A percentile compares a stretch with the other conserved stretches of the same genome.
These are phyloP conservation scores for Drosophila robusta DNA, from an alignment of 2,888 invertebrate genomes.

Conservation along the genomic window DNA sequence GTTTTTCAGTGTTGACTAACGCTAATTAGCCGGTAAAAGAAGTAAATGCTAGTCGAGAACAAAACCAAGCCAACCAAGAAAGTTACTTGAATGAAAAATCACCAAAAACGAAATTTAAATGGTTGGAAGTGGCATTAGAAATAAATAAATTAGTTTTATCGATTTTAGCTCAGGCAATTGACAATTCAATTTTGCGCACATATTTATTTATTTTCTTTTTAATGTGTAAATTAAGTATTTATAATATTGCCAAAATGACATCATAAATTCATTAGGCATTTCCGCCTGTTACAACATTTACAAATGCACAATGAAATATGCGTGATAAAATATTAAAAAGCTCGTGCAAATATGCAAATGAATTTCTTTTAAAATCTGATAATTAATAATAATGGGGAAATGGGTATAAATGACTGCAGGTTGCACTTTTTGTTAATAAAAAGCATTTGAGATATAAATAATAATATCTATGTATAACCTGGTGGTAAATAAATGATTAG, in stretches of 20 bases:
- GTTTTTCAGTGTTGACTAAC: constrained; percentile 54
- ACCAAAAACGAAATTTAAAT: neutral
- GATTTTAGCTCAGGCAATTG: neutral
- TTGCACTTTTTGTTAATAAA: neutral
- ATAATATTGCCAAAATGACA: constrained; percentile 7
- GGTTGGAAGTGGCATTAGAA: neutral
- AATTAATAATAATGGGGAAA: constrained; percentile 21
- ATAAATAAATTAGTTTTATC: constrained; percentile 12
- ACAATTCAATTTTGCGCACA: neutral
- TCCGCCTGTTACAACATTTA: constrained; percentile 12
- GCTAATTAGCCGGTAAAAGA: constrained; percentile 38
- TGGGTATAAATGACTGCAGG: neutral
- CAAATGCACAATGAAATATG: constrained; percentile 19
- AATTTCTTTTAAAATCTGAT: constrained; percentile 26
- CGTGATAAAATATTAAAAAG: constrained; percentile 30
- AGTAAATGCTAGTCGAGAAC: neutral
- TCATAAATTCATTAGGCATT: constrained; percentile 35
- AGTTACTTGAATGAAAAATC: neutral
- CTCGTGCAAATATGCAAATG: constrained; percentile 30
- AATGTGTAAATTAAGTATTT: constrained; percentile 20
- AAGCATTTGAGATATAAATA: neutral
- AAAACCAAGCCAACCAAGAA: neutral
- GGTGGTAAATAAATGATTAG: too few relatives aligned
- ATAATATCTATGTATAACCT: neutral
- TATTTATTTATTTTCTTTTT: constrained; percentile 1